phyloP scores from a whole-genome alignment of 2,888 invertebrate genomes.

The Sisyra nigra region DNA sequence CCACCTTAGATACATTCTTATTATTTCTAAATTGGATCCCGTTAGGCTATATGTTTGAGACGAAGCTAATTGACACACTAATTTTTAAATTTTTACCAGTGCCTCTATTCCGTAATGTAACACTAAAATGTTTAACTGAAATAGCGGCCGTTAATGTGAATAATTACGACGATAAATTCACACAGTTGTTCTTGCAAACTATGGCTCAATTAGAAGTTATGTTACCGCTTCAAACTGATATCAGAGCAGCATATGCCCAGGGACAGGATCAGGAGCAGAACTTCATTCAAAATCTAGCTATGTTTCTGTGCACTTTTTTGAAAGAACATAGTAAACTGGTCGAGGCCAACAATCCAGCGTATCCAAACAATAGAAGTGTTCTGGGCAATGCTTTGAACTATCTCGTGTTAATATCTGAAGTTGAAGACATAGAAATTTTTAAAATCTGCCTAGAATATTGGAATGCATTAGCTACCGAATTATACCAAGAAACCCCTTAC shows the following conservation, averaged over 20 bases:
- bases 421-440: constrained; percentile 98
- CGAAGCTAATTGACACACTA: constrained; percentile 84
- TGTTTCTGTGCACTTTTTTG: constrained; percentile 92
- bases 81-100: constrained; percentile 95
- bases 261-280: constrained; percentile 96
- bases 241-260: constrained; percentile 83
- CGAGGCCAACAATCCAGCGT: constrained; percentile 60
- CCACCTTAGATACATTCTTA: constrained; percentile 89
- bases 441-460: constrained; percentile 99
- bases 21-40: constrained; percentile 99
- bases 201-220: constrained; percentile 86
- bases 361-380: constrained; percentile 28
- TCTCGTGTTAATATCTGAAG: constrained; percentile 85
- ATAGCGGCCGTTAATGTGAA: constrained; percentile 83
- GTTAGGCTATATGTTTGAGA: constrained; percentile 99
- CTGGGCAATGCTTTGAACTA: constrained; percentile 74
- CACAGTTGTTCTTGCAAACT: constrained; percentile 76
- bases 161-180: constrained; percentile 87
- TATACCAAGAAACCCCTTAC: constrained; percentile 77
- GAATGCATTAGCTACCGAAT: constrained; percentile 83
- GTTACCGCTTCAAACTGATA: constrained; percentile 81
- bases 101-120: constrained; percentile 94
- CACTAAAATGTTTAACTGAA: constrained; percentile 95
- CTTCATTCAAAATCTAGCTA: constrained; percentile 94
- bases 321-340: constrained; percentile 89